phyloP scores from a whole-genome alignment of 1,140 invertebrate species.

The Rhopalosiphum maidis region DNA sequence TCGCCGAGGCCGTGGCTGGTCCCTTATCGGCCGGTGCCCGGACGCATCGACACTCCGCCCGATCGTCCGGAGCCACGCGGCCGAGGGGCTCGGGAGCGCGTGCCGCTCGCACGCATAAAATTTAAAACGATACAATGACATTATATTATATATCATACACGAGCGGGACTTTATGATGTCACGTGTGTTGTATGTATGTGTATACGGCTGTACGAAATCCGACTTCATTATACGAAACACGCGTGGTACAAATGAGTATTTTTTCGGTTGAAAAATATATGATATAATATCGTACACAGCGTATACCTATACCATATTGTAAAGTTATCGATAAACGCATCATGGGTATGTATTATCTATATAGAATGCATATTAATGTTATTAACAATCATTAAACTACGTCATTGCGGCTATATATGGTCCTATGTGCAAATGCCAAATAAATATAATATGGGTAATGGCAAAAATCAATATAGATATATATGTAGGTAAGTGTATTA shows the following conservation, averaged over 20 bases:
- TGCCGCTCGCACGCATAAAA: conserved; percentile 4
- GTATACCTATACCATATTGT: too few relatives aligned
- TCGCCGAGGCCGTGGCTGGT: background rate
- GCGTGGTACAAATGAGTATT: background rate
- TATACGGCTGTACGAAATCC: background rate
- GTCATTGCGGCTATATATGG: background rate
- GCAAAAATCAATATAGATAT: background rate
- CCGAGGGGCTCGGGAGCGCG: background rate
- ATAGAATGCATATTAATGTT: too few relatives aligned
- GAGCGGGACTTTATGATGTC: background rate
- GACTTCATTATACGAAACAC: background rate
- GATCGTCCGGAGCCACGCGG: background rate
- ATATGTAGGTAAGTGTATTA: background rate
- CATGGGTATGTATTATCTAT: too few relatives aligned
- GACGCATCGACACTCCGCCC: conserved; percentile 14
- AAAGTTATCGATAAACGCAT: background rate
- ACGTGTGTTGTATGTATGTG: background rate
- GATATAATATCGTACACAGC: too few relatives aligned
- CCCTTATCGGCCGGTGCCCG: conserved; percentile 20
- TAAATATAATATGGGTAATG: background rate
- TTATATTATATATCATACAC: background rate
- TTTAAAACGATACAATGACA: conserved; percentile 11
- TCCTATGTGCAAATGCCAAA: background rate
- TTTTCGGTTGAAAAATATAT: background rate
- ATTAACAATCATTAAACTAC: background rate